Base-by-base conservation (phyloP, 2,888 invertebrate species). In the Cantharis nigra region DNA sequence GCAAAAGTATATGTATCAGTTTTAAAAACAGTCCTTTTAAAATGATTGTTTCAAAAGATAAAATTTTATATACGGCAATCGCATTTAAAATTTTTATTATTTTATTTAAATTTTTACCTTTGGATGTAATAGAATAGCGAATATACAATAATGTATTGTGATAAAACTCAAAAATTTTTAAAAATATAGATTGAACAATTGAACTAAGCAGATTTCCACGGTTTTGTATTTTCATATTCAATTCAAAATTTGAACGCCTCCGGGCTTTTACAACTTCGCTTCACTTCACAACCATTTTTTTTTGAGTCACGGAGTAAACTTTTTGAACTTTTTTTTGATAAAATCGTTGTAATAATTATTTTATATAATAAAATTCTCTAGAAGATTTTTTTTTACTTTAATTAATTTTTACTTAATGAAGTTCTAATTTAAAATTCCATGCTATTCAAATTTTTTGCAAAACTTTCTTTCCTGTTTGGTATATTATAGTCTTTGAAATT, bases 1-100 rank as follows among this genome's bases (percentile, higher is more conserved):
- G 23, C 71, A 63, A 63, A 71, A 71, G 71, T 63, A 63, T 71
- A 71, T 71, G 70, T 70, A 70, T 18, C 33, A 28, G 69, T 30
- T 69, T 69, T 69, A 69, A 69, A 69, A 69, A 69, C 14, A 16
- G 16, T 30, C 30, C 30, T 26, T 69, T 28, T 26, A 26, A 69
- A 69, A 69, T 30, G 16, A 69, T 30, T 69, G 23, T 23, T 49
- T 49, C 49, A 49, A 49, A 49, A n/a, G 49, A 49, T 49, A 49
- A 49, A n/a, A 49, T 49, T 49, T 49, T 49, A 49, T 49, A 49
- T 49, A 49, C n/a, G 49, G 49, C 49, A n/a, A n/a, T 49, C 49
- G 49, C n/a, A 49, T 49, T 49, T 67, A 67, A 67, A 67, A 67
- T 26, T 23, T 65, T 67, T 67, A 11, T 67, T 67, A 20, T 18